Evolutionary conservation across 2,888 invertebrate species (phyloP), one percentile per base, ranked within the genome.

Genomic region (Petrophora chlorosata): DNA sequence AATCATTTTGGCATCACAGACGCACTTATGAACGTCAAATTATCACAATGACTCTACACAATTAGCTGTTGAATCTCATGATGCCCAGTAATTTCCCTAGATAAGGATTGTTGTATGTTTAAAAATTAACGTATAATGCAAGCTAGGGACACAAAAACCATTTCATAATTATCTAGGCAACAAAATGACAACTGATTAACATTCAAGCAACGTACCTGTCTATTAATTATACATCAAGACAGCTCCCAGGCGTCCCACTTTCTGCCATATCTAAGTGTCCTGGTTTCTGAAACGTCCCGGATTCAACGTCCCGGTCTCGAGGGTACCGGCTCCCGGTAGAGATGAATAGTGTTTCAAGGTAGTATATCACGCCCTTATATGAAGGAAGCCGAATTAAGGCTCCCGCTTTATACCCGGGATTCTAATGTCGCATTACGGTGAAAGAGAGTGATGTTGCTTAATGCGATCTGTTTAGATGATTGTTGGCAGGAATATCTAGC

Each of bases 361-460:
- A 66, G 61, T 78, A 76, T 75, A 75, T 78, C 76, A 75, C 65
- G 70, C 69, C 70, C 73, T 76, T 73, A 68, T 70, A 69, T 61
- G 58, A 64, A 50, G 34, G 33, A 65, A 69, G 61, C 62, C 54
- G 70, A 65, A 72, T 69, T 68, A 67, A 54, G 56, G 60, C 22
- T 36, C 15, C 30, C 30, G 44, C 43, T 29, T 39, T 42, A 32
- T 38, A 19, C 30, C 17, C 23, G 25, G 15, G 36, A 30, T 26
- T 29, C 13, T 28, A 32, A 42, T 16, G 48, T 48, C 32, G 32
- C 42, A 38, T 48, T 36, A 41, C 34, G 1, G 12, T 33, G 39
- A 40, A 35, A 28, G 28, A 23, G 16, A 40, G 16, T 23, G 29
- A 46, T 46, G 34, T 13, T 17, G 9, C 13, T 33, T 15, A 16